Evolutionary conservation across 2,113 vertebrate genomes (phyloP).

Genomic region (Isurus oxyrinchus): DNA sequence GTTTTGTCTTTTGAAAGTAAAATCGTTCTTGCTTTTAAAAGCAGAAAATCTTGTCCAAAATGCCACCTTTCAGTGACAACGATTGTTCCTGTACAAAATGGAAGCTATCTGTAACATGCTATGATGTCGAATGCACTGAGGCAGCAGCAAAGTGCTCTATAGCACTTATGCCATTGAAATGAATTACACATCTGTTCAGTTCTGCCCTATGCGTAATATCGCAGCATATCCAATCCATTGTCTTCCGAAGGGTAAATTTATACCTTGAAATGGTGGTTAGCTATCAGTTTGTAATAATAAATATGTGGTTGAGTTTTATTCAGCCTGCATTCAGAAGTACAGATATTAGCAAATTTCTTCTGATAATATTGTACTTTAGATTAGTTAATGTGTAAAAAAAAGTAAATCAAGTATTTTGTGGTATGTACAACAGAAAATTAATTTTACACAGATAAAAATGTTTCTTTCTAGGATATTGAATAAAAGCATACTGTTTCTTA

Average conservation of each 20-base stretch:
- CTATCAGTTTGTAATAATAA: slow-evolving; percentile 36
- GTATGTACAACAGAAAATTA: slow-evolving; percentile 84
- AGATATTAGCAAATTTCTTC: slow-evolving; percentile 59
- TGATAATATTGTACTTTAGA: slow-evolving; percentile 72
- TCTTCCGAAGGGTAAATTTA: slow-evolving; percentile 22
- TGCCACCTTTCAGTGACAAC: background rate
- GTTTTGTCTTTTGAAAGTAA: background rate
- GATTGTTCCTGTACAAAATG: background rate
- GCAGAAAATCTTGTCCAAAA: background rate
- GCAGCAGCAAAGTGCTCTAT: slow-evolving; percentile 2
- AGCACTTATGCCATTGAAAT: background rate
- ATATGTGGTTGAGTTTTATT: slow-evolving; percentile 78
- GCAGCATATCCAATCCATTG: slow-evolving; percentile 29
- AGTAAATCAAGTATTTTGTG: slow-evolving; percentile 88
- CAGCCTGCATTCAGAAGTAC: slow-evolving; percentile 62
- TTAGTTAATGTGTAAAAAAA: slow-evolving; percentile 71
- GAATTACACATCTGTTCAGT: background rate
- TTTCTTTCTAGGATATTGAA: slow-evolving; percentile 91
- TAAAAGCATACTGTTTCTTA: slow-evolving; percentile 95
- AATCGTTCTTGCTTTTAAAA: slow-evolving; percentile 4
- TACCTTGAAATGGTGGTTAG: slow-evolving; percentile 31
- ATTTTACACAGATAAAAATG: slow-evolving; percentile 85
- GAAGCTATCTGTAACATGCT: background rate
- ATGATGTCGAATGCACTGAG: slow-evolving; percentile 1
- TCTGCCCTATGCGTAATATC: background rate